A percentile compares a stretch with the other conserved stretches of the same genome.
phyloP scores from a whole-genome alignment of 1,140 invertebrate species.

The Drosophila subpulchrella region DNA sequence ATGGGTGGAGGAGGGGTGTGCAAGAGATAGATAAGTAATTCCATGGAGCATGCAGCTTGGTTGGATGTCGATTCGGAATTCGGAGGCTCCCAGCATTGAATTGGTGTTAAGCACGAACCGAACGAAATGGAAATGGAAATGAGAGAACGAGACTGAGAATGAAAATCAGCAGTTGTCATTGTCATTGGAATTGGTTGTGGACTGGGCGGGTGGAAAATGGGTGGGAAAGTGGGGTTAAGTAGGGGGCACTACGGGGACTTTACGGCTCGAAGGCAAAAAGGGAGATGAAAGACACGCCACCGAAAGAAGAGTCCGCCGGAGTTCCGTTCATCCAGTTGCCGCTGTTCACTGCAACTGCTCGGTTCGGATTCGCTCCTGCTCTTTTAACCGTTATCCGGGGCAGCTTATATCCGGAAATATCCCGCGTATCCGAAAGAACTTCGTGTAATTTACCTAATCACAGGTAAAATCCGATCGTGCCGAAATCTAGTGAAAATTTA shows the following conservation, averaged over 20 bases:
- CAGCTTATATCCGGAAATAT: constrained; percentile 12
- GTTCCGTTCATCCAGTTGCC: constrained; percentile 52
- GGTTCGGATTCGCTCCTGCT: constrained; percentile 42
- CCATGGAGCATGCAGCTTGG: constrained; percentile 57
- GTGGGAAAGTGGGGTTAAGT: not conserved
- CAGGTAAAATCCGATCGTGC: constrained; percentile 1
- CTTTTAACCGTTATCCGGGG: constrained; percentile 8
- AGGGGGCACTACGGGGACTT: not conserved
- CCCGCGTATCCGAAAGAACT: not conserved
- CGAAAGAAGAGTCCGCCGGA: constrained; percentile 17
- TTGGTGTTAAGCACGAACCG: constrained; percentile 81
- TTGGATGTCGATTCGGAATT: constrained; percentile 62
- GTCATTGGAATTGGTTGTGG: constrained; percentile 46
- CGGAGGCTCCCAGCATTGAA: constrained; percentile 66
- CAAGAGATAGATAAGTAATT: constrained; percentile 69
- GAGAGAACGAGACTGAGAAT: constrained; percentile 56
- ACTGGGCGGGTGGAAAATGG: not conserved
- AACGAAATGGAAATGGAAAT: constrained; percentile 69
- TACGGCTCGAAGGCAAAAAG: constrained; percentile 17
- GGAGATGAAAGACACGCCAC: constrained; percentile 52
- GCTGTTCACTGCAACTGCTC: constrained; percentile 47
- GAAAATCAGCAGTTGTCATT: constrained; percentile 80
- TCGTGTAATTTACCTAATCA: not conserved
- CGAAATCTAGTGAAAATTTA: not conserved
- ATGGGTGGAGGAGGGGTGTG: not conserved